phyloP scores from a whole-genome alignment of 2,888 invertebrate genomes.

The Gymnosoma rotundatum region DNA sequence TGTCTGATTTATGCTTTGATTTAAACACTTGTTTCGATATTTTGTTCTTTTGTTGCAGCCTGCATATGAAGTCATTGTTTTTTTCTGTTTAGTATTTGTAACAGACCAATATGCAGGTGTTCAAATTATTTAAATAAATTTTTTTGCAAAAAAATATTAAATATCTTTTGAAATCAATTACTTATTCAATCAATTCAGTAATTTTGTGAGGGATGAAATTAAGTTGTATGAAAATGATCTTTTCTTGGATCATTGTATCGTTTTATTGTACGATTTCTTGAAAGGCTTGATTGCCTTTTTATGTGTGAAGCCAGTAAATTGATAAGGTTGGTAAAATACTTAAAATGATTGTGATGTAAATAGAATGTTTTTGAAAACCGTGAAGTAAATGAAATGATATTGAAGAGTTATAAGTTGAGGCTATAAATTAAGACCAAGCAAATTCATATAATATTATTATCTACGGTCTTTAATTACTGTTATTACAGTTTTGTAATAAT shows the following conservation, averaged over 20 bases:
- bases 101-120: slow-evolving; percentile 56
- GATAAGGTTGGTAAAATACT: not conserved
- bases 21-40: slow-evolving; percentile 51
- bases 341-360: slow-evolving; percentile 17
- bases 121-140: slow-evolving; percentile 35
- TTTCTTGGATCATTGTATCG: slow-evolving; percentile 32
- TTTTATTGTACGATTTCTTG: no score
- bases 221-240: slow-evolving; percentile 17
- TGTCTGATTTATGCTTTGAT: slow-evolving; percentile 57
- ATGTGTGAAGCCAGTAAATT: not conserved
- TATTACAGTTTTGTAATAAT: no score
- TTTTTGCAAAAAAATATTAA: slow-evolving; percentile 36
- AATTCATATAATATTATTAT: no score
- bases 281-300: no score
- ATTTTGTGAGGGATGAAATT: slow-evolving; percentile 41
- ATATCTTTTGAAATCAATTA: slow-evolving; percentile 56
- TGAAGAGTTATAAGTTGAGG: no score
- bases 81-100: slow-evolving; percentile 16
- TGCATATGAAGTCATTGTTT: slow-evolving; percentile 54
- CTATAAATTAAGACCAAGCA: no score
- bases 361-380: not conserved
- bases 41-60: slow-evolving; percentile 21
- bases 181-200: no score
- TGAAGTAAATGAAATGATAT: not conserved
- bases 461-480: no score